Base-by-base conservation (phyloP, 2,797 vertebrate genomes). In the Echiichthys vipera region DNA sequence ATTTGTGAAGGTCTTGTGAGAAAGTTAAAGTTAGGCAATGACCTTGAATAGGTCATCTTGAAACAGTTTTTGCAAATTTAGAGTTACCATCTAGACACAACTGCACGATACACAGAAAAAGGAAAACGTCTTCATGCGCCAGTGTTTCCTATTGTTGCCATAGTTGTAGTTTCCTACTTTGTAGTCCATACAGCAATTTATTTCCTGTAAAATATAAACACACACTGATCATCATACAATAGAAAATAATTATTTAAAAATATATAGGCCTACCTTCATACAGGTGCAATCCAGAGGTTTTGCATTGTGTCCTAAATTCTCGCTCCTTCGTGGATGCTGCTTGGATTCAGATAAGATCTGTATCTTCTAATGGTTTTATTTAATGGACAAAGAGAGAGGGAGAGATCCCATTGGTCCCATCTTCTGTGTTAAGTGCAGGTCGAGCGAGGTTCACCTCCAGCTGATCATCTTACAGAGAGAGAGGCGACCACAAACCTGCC, bases 401-500 rank as follows among this genome's bases (percentile, higher is more conserved):
- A 65, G 58, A 42, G 64, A 51, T 53, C 68, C 67, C 32, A 27
- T 37, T 29, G 24, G 39, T 79, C 61, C 45, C 30, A 36, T 77
- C 59, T 30, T 66, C 65, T 45, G 71, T 36, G 68, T 74, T 72
- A 78, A 78, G 81, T 73, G 77, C 70, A 53, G 81, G 71, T 70
- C 63, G 47, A 77, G 66, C 40, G n/a, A 71, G 71, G 50, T 80
- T 72, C 45, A 68, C 69, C 70, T 79, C 40, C 71, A 81, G 66
- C 69, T 64, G 71, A 76, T 84, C 78, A 36, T 64, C 73, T 82
- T 81, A 84, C 72, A 72, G 20, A 63, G 42, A 76, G 36, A 18
- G 39, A 25, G 49, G 20, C 17, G 8, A 66, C 68, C 56, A 67
- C 56, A 61, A 64, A 65, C 49, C 18, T 37, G 57, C 62, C 43